Conservation (phyloP, 2,888 invertebrate species). For the Eutolmus rufibarbis region DNA sequence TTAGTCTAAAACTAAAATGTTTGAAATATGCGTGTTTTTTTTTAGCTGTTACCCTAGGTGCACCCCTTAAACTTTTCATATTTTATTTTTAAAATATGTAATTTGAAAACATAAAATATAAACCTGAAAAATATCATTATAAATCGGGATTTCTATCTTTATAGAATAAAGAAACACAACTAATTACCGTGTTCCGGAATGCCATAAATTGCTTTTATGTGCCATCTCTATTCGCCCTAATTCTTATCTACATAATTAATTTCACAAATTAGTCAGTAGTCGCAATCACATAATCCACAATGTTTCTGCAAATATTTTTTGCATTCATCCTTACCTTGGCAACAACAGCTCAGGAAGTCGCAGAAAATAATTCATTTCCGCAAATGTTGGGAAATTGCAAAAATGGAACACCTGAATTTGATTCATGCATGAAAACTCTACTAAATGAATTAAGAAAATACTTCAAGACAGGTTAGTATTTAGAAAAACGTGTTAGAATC, state of each 20-base stretch:
- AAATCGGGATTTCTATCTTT: not conserved
- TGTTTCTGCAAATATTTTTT: not conserved
- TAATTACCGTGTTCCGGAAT: not conserved
- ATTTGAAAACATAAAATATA: not conserved
- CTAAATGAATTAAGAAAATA: slow-evolving; percentile 75
- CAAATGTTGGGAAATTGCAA: slow-evolving; percentile 69
- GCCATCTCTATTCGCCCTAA: not conserved
- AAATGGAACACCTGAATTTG: slow-evolving; percentile 70
- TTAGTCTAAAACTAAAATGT: too few species aligned
- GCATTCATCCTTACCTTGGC: not conserved
- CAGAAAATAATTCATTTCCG: slow-evolving; percentile 44
- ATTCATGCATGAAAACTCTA: slow-evolving; percentile 75
- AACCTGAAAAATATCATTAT: not conserved
- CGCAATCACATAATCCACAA: not conserved
- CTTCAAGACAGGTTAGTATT: slow-evolving; percentile 71
- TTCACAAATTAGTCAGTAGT: not conserved
- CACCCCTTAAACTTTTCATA: too few species aligned
- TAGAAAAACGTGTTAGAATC: not conserved
- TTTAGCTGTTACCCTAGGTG: too few species aligned
- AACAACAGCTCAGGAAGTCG: not conserved
- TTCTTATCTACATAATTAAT: not conserved
- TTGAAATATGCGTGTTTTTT: too few species aligned
- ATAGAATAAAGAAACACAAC: not conserved
- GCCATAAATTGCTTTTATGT: not conserved
- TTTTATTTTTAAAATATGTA: too few species aligned